phyloP scores from a whole-genome alignment of 2,113 vertebrate genomes.

The Mesitornis unicolor region DNA sequence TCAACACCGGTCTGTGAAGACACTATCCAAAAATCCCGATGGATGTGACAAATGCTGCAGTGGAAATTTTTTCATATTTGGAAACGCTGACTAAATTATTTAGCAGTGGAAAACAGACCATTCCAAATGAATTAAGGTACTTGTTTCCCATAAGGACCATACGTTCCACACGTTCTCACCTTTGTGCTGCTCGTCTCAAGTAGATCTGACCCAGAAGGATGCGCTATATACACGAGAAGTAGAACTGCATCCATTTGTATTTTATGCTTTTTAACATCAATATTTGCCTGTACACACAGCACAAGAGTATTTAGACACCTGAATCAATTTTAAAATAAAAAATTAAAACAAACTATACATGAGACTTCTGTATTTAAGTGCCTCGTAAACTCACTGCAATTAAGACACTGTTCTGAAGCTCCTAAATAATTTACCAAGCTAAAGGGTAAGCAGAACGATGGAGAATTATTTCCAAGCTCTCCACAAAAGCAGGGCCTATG shows the following conservation, averaged over 20 bases:
- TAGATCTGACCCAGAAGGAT: not conserved
- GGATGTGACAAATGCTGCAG: not conserved
- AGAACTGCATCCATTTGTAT: not conserved
- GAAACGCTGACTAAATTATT: constrained; percentile 33
- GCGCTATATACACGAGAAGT: not conserved
- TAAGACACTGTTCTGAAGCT: not conserved
- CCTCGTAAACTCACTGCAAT: not conserved
- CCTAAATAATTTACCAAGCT: not conserved
- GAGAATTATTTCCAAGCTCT: not conserved
- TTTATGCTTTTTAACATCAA: constrained; percentile 20
- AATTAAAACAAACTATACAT: not conserved
- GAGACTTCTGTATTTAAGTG: constrained; percentile 20
- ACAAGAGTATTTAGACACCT: constrained; percentile 3
- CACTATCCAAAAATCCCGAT: not conserved
- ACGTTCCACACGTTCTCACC: not conserved
- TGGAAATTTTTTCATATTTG: not conserved
- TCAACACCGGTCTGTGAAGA: not conserved
- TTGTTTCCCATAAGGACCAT: not conserved
- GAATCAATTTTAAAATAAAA: constrained; percentile 59
- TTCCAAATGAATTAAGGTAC: not conserved
- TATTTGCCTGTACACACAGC: constrained; percentile 24
- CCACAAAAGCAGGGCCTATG: not conserved
- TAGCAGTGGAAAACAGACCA: not conserved
- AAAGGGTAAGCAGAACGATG: not conserved
- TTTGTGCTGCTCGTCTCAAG: not conserved